These are phyloP conservation scores for Eristalis arbustorum DNA, from an alignment of 2,888 invertebrate genomes.

Conservation along the genomic window DNA sequence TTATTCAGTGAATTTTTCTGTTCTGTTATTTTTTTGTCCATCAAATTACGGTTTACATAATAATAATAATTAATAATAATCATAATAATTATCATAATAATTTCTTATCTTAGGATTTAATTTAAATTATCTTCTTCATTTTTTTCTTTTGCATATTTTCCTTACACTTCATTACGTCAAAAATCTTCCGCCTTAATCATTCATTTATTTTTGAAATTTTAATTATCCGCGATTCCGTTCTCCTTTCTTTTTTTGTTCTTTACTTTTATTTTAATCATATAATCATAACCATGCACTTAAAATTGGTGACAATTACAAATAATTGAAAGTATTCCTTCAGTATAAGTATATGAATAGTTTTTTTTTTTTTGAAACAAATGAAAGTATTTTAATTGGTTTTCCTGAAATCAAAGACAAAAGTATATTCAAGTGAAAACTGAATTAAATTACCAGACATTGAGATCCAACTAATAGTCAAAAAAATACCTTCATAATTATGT, in stretches of 20 bases:
- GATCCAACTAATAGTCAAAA: conserved; percentile 40
- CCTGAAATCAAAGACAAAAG: conserved; percentile 14
- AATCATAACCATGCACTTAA: conserved; percentile 58
- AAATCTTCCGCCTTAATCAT: conserved; percentile 48
- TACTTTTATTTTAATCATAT: conserved; percentile 38
- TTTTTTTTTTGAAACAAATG: too few species aligned
- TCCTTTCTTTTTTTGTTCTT: neutral
- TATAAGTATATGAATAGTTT: conserved; percentile 27
- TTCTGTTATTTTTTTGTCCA: conserved; percentile 68
- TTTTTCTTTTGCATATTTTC: conserved; percentile 28
- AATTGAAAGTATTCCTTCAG: conserved; percentile 33
- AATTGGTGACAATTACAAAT: conserved; percentile 61
- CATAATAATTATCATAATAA: conserved; percentile 67
- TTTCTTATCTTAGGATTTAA: conserved; percentile 69
- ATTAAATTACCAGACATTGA: conserved; percentile 54
- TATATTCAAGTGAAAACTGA: conserved; percentile 13
- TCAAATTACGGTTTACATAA: conserved; percentile 71
- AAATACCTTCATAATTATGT: neutral
- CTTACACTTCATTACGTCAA: conserved; percentile 61
- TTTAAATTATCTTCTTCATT: conserved; percentile 52
- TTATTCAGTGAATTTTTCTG: conserved; percentile 64
- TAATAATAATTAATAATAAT: conserved; percentile 69
- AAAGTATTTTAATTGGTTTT: conserved; percentile 2
- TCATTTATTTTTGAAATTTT: conserved; percentile 54
- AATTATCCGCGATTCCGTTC: conserved; percentile 25